phyloP scores from a whole-genome alignment of 2,888 invertebrate genomes.

The Caenorhabditis japonica region DNA sequence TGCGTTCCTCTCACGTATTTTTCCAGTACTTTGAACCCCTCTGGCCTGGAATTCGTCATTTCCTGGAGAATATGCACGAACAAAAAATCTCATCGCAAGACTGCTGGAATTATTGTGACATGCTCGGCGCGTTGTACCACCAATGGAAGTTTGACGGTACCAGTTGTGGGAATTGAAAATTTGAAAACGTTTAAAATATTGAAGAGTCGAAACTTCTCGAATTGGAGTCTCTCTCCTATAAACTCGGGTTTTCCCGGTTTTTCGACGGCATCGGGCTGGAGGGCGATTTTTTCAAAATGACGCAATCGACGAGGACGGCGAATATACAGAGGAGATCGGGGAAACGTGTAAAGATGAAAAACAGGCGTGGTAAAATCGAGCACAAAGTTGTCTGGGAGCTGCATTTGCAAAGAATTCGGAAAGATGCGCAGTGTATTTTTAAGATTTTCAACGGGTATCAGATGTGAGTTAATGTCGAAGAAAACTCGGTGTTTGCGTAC shows the following conservation, averaged over 20 bases:
- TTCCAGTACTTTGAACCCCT: conserved; percentile 24
- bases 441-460: too few species aligned
- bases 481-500: too few species aligned
- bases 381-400: too few species aligned
- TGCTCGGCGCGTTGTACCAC: conserved; percentile 29
- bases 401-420: too few species aligned
- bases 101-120: not conserved
- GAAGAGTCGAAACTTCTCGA: not conserved
- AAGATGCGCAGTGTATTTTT: too few species aligned
- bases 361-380: too few species aligned
- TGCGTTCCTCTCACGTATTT: too few species aligned
- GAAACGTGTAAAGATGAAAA: too few species aligned
- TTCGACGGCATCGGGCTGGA: not conserved
- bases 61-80: conserved; percentile 1
- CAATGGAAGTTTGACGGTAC: conserved; percentile 23
- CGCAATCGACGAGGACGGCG: not conserved
- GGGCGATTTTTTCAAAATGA: not conserved
- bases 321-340: too few species aligned
- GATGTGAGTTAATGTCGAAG: too few species aligned
- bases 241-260: not conserved
- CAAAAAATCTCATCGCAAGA: not conserved
- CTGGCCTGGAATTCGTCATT: conserved; percentile 4
- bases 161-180: too few species aligned
- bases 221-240: not conserved
- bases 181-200: too few species aligned